These are phyloP conservation scores for Paradoxurus hermaphroditus DNA, from an alignment of 2,113 vertebrate species.

Conservation along the genomic window DNA sequence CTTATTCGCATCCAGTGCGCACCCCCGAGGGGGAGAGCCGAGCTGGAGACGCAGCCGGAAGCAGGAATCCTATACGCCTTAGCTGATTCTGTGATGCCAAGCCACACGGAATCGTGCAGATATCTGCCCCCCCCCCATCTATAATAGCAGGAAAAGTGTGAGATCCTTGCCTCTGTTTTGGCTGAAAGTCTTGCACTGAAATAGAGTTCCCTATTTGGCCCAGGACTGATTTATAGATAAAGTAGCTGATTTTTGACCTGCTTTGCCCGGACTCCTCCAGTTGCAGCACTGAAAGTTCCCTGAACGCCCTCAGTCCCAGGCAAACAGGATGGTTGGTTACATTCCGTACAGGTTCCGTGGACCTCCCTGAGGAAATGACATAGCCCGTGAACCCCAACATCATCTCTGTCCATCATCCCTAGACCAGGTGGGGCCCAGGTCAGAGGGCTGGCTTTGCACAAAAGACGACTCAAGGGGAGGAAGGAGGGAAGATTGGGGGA, in stretches of 20 bases:
- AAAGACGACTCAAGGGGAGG: background rate
- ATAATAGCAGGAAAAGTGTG: background rate
- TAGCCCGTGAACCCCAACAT: background rate
- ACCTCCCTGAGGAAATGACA: background rate
- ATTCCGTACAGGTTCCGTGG: background rate
- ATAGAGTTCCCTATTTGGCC: background rate
- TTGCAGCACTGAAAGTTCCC: background rate
- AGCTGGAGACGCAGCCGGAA: background rate
- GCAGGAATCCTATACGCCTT: background rate
- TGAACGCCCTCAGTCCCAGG: background rate
- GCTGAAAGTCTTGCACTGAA: background rate
- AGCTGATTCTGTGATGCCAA: background rate
- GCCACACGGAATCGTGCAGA: background rate
- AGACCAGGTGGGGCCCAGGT: background rate
- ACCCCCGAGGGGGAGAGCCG: background rate
- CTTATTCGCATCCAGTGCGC: background rate
- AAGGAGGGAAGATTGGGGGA: background rate
- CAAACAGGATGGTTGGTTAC: background rate
- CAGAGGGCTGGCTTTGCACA: background rate
- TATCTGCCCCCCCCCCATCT: background rate
- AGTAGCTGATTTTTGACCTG: background rate
- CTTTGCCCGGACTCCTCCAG: background rate
- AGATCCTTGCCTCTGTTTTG: conserved; percentile 22
- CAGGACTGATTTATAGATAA: background rate
- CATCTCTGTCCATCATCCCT: background rate